A percentile compares a stretch with the other conserved stretches of the same genome.
Conservation (phyloP, 2,113 vertebrate genomes). For the Atractosteus spatula region DNA sequence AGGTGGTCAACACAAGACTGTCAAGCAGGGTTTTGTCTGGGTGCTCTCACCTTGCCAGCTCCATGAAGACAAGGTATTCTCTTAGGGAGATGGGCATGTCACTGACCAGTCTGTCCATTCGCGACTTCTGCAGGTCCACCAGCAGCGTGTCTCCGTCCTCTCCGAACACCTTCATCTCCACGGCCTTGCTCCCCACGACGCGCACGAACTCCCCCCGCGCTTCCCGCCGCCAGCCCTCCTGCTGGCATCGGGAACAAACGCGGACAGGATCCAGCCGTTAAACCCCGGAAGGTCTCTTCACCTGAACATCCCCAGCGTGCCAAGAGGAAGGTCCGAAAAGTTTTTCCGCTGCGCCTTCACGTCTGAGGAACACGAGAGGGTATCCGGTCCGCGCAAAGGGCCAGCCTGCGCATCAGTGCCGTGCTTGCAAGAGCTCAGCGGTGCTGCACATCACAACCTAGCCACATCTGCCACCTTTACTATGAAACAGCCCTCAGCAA, state of each 20-base stretch:
- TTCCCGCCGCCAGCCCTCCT: conserved; percentile 72
- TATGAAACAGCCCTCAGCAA: too few species aligned
- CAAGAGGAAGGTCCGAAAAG: too few species aligned
- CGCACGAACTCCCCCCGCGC: conserved; percentile 66
- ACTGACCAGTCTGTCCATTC: conserved; percentile 60
- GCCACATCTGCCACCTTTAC: too few species aligned
- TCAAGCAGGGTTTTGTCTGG: background rate
- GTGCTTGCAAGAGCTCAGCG: too few species aligned
- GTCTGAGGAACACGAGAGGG: too few species aligned
- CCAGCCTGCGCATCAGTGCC: too few species aligned
- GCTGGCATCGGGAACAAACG: conserved; percentile 46
- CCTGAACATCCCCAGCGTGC: background rate
- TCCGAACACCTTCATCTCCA: conserved; percentile 74
- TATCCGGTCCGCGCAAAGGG: too few species aligned
- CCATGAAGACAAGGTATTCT: conserved; percentile 82
- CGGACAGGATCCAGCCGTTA: too few species aligned
- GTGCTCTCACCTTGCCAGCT: conserved; percentile 76
- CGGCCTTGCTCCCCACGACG: conserved; percentile 71
- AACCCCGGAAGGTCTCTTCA: background rate
- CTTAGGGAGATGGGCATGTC: conserved; percentile 74
- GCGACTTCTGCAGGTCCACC: conserved; percentile 84
- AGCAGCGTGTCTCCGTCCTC: conserved; percentile 74
- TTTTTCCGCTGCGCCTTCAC: too few species aligned
- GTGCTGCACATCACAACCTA: too few species aligned
- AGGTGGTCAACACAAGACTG: too few species aligned